Evolutionary conservation across 2,113 vertebrate genomes (phyloP).

Genomic region (Sialia sialis): DNA sequence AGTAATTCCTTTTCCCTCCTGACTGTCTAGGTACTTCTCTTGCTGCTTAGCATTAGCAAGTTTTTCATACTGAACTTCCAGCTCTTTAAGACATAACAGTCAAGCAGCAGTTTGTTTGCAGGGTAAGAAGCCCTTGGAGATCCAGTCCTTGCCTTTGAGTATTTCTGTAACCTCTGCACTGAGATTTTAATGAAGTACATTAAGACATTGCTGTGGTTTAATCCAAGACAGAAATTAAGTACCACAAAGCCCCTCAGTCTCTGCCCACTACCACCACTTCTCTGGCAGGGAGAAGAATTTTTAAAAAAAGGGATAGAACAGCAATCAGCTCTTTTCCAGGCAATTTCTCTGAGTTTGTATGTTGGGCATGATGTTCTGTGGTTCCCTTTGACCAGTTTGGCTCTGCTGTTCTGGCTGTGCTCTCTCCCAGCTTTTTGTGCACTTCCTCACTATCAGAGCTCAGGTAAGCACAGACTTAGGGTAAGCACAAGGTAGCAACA

Average conservation of each 20-base stretch:
- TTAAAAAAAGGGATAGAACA: neutral
- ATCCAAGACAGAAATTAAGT: neutral
- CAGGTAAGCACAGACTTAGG: no score
- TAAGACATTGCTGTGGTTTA: neutral
- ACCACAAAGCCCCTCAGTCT: neutral
- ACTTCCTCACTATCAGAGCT: neutral
- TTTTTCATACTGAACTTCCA: neutral
- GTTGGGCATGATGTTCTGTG: neutral
- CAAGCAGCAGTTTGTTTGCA: neutral
- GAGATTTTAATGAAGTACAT: neutral
- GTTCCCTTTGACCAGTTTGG: neutral
- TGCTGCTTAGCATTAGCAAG: neutral
- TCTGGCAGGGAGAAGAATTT: neutral
- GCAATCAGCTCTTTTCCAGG: neutral
- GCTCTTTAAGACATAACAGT: neutral
- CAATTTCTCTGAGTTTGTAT: fast-evolving
- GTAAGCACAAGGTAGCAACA: neutral
- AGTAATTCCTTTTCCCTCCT: neutral
- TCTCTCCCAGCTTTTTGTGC: neutral
- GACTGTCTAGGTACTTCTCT: neutral
- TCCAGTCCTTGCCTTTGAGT: neutral
- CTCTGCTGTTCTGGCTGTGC: neutral
- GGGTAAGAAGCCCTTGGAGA: neutral
- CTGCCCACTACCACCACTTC: neutral
- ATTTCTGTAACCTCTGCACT: neutral